phyloP scores from a whole-genome alignment of 2,113 vertebrate species.

The Gambusia affinis region DNA sequence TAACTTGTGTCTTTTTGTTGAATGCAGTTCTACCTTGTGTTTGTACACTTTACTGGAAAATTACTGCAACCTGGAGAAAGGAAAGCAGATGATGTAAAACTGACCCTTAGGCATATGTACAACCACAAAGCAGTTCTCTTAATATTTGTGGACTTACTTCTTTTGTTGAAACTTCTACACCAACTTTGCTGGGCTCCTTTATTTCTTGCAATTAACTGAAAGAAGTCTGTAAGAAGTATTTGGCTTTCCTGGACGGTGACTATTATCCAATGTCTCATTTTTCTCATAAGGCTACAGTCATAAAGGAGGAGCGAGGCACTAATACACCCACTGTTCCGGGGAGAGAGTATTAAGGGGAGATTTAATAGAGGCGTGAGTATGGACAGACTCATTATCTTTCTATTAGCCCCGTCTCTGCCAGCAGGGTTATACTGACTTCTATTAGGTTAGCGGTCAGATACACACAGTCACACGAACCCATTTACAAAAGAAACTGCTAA shows the following conservation, averaged over 20 bases:
- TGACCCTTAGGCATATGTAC: neutral
- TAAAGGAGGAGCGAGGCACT: conserved; percentile 62
- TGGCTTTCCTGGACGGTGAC: conserved; percentile 64
- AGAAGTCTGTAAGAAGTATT: conserved; percentile 53
- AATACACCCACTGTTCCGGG: conserved; percentile 71
- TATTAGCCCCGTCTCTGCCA: conserved; percentile 79
- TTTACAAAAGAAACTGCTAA: conserved; percentile 54
- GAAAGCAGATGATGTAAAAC: neutral
- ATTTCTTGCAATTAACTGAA: conserved; percentile 42
- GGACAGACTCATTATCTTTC: conserved; percentile 83
- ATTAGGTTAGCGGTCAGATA: conserved; percentile 77
- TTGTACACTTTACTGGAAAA: neutral
- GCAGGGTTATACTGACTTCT: conserved; percentile 78
- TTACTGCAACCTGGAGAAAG: neutral
- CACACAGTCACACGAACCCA: conserved; percentile 57
- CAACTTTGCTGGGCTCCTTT: neutral
- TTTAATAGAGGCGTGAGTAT: conserved; percentile 83
- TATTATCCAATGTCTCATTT: conserved; percentile 72
- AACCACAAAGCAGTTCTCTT: neutral
- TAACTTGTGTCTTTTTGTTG: neutral
- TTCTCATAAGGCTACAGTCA: conserved; percentile 71
- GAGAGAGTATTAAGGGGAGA: conserved; percentile 81
- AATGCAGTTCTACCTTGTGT: neutral
- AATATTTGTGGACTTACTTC: neutral
- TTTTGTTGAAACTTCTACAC: neutral